Evolutionary conservation across 2,888 invertebrate genomes (phyloP).

Genomic region (Metallyticus violacea): DNA sequence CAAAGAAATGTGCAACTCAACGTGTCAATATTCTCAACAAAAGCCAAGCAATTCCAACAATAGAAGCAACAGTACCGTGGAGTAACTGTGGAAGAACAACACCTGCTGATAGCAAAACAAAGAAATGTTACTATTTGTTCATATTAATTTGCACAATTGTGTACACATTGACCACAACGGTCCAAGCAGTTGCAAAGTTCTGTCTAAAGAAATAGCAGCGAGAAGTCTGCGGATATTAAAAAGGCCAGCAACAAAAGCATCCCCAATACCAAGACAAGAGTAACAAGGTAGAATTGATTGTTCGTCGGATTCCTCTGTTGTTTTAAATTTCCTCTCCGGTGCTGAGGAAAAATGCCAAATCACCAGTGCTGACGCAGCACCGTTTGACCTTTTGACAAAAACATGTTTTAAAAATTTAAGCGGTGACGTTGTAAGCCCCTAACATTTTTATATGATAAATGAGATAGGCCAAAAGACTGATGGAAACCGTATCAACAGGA

Average conservation of each 20-base stretch:
- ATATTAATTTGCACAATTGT: too few relatives aligned
- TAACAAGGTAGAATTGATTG: neutral
- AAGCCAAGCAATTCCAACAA: too few relatives aligned
- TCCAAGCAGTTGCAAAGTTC: too few relatives aligned
- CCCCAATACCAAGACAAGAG: neutral
- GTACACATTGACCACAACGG: too few relatives aligned
- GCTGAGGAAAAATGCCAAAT: neutral
- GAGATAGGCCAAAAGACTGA: neutral
- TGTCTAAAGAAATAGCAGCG: too few relatives aligned
- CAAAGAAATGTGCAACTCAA: too few relatives aligned
- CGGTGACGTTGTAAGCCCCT: neutral
- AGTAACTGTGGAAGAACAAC: too few relatives aligned
- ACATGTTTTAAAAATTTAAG: neutral
- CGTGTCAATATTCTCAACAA: too few relatives aligned
- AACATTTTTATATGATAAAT: constrained; percentile 1
- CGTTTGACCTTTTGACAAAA: neutral
- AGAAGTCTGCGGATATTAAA: too few relatives aligned
- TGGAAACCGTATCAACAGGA: neutral
- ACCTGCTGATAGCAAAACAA: too few relatives aligned
- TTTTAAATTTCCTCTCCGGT: neutral
- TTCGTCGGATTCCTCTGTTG: neutral
- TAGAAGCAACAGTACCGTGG: too few relatives aligned
- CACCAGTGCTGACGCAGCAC: neutral
- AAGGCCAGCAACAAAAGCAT: neutral
- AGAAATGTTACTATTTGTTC: too few relatives aligned